Conservation (phyloP, 2,888 invertebrate species). For the Liodrosophila aerea region DNA sequence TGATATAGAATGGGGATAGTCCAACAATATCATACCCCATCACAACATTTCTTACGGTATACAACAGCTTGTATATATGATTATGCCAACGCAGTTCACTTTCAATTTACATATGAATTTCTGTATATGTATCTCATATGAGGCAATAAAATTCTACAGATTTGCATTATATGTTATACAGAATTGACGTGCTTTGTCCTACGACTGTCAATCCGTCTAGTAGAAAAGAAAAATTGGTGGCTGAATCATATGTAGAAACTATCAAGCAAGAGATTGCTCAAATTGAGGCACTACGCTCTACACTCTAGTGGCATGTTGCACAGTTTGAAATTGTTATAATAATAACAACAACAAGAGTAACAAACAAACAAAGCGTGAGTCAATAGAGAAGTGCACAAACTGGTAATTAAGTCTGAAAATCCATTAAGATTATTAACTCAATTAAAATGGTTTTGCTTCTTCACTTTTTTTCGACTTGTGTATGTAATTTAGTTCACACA, state of each 20-base stretch:
- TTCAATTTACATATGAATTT: constrained; percentile 9
- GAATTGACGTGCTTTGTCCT: too few relatives aligned
- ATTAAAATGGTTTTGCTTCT: constrained; percentile 64
- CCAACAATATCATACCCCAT: too few relatives aligned
- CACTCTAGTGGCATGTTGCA: too few relatives aligned
- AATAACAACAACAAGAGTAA: constrained; percentile 5
- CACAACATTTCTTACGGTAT: too few relatives aligned
- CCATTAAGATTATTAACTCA: constrained; percentile 73
- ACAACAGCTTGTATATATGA: too few relatives aligned
- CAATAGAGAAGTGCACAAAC: constrained; percentile 31
- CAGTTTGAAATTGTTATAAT: too few relatives aligned
- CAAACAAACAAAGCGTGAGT: constrained; percentile 3
- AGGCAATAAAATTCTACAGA: not conserved
- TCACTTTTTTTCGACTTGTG: constrained; percentile 38
- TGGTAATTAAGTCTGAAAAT: constrained; percentile 63
- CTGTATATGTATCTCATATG: not conserved
- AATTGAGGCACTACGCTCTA: too few relatives aligned
- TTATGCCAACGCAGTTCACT: not conserved
- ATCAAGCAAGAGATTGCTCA: too few relatives aligned
- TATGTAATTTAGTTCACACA: constrained; percentile 57
- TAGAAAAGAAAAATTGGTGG: too few relatives aligned
- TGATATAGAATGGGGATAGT: too few relatives aligned
- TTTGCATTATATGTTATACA: not conserved
- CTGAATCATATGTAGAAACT: too few relatives aligned
- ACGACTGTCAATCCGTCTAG: too few relatives aligned